Evolutionary conservation across 2,888 invertebrate genomes (phyloP).

Genomic region (Dicyrtoma fusca): DNA sequence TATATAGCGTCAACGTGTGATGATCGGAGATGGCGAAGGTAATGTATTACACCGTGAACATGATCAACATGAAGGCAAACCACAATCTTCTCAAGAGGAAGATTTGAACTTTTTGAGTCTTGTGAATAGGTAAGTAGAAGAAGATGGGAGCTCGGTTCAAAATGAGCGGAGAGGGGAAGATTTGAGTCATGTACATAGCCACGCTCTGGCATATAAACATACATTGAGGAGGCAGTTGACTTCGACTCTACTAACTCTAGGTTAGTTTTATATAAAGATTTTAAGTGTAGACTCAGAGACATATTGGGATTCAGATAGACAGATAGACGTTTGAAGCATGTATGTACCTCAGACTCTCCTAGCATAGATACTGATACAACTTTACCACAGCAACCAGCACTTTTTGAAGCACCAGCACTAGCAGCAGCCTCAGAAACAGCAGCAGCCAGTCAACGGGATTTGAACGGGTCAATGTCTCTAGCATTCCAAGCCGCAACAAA

Average conservation of each 20-base stretch:
- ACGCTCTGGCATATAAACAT: conserved; percentile 33
- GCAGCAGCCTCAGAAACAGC: background rate
- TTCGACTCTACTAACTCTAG: background rate
- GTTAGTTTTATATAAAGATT: conserved; percentile 6
- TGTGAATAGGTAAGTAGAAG: conserved; percentile 2
- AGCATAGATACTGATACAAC: background rate
- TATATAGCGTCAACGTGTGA: too few relatives aligned
- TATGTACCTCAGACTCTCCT: conserved; percentile 2
- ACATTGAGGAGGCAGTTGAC: conserved; percentile 25
- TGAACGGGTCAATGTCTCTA: conserved; percentile 32
- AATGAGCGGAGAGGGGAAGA: background rate
- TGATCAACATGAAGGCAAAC: background rate
- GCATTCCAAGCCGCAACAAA: conserved; percentile 26
- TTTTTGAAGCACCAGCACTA: background rate
- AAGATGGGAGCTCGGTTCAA: background rate
- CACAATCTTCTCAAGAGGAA: conserved; percentile 4
- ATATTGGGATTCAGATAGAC: conserved; percentile 12
- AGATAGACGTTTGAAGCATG: conserved; percentile 13
- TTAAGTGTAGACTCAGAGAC: too few relatives aligned
- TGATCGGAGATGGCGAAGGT: too few relatives aligned
- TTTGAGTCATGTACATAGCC: background rate
- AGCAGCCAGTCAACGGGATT: conserved; percentile 33
- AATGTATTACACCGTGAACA: too few relatives aligned
- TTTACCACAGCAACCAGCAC: background rate
- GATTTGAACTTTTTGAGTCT: conserved; percentile 3